These are phyloP conservation scores for Rhinopithecus roxellana DNA, from an alignment of 2,113 vertebrate genomes.

Conservation along the genomic window DNA sequence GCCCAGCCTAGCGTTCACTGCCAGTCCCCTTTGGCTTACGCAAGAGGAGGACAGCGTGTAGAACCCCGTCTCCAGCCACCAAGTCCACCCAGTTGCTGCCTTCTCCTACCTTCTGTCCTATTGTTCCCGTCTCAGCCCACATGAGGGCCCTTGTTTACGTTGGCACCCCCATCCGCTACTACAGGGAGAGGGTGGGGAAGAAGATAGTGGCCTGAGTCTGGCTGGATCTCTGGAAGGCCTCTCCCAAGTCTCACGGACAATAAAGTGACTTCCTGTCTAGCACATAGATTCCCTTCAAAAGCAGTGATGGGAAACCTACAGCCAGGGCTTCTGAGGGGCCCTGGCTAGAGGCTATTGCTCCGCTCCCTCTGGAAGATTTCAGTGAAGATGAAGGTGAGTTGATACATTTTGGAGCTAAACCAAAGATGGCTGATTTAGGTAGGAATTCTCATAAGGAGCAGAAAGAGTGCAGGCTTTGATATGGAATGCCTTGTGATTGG, in stretches of 20 bases:
- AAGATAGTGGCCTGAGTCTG: neutral
- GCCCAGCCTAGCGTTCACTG: neutral
- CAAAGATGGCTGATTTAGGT: neutral
- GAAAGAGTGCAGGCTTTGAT: neutral
- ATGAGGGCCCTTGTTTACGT: neutral
- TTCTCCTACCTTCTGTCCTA: neutral
- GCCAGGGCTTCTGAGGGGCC: neutral
- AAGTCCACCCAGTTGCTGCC: too few species aligned
- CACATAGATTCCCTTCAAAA: neutral
- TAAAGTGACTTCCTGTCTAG: neutral
- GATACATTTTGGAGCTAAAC: neutral
- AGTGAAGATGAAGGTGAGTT: neutral
- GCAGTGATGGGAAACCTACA: neutral
- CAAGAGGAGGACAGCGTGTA: neutral
- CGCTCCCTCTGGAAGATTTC: neutral
- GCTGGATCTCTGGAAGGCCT: neutral
- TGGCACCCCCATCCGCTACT: neutral
- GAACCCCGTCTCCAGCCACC: neutral
- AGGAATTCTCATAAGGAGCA: neutral
- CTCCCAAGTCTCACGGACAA: neutral
- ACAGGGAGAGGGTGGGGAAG: neutral
- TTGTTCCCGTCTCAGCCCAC: neutral
- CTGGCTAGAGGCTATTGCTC: neutral
- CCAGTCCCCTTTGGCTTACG: rapidly evolving
- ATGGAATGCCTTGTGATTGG: neutral